phyloP scores from a whole-genome alignment of 2,113 vertebrate genomes.

The Felis chaus region DNA sequence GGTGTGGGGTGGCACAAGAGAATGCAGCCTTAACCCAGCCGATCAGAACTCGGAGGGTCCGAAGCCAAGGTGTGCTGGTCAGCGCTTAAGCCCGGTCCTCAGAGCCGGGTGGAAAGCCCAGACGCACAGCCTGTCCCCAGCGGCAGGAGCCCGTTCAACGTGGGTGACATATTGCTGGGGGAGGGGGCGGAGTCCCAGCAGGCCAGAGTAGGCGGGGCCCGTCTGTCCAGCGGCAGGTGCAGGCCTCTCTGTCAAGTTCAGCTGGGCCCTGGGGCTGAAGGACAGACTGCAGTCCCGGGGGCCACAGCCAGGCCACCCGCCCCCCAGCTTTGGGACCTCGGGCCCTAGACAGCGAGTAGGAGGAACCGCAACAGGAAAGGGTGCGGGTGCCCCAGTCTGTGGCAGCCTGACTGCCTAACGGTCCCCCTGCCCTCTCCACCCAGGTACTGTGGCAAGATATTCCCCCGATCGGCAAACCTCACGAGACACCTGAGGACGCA shows the following conservation, averaged over 20 bases:
- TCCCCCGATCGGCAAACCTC: conserved; percentile 98
- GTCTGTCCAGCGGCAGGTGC: fast-evolving
- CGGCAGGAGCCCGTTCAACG: fast-evolving
- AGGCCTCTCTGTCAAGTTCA: not conserved
- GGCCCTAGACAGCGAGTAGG: fast-evolving
- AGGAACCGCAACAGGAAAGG: not conserved
- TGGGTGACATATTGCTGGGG: fast-evolving
- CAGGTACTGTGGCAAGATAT: conserved; percentile 99
- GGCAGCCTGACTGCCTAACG: fast-evolving
- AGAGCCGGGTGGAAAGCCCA: fast-evolving
- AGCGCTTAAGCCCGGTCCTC: fast-evolving
- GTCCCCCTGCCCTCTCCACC: too few species aligned
- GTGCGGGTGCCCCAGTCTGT: fast-evolving
- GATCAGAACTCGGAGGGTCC: fast-evolving
- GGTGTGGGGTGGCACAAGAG: fast-evolving
- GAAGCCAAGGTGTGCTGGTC: fast-evolving
- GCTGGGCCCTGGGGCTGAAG: not conserved
- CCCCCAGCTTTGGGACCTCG: fast-evolving
- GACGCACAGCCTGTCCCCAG: fast-evolving
- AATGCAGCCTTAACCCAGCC: fast-evolving
- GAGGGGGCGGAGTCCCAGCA: fast-evolving
- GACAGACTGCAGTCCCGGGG: not conserved
- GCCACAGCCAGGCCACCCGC: not conserved
- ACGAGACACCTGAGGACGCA: conserved; percentile 98
- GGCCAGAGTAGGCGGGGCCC: fast-evolving